Percentiles rank a stretch among this genome's conserved stretches.
Evolutionary conservation across 2,797 vertebrate species (phyloP).

Genomic region (Trichosurus vulpecula): DNA sequence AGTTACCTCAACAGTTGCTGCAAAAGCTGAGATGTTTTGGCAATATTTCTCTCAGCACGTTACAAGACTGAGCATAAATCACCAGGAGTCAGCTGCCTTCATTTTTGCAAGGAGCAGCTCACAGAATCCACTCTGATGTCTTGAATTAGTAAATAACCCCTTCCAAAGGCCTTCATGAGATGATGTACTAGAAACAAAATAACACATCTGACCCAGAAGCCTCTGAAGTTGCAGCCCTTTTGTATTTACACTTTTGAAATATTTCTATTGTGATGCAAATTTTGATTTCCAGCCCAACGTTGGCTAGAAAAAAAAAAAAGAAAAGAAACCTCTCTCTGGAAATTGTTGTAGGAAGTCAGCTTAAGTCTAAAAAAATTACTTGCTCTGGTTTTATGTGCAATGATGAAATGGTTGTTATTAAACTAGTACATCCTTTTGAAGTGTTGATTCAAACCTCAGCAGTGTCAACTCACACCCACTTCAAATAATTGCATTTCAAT

Average conservation of each 20-base stretch:
- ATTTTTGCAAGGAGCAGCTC: slow-evolving; percentile 46
- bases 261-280: slow-evolving; percentile 88
- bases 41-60: rapidly evolving
- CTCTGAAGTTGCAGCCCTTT: slow-evolving; percentile 83
- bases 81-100: neutral
- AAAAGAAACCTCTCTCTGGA: slow-evolving; percentile 68
- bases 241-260: slow-evolving; percentile 86
- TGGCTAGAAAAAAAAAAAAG: slow-evolving; percentile 32
- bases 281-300: slow-evolving; percentile 80
- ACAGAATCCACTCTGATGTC: slow-evolving; percentile 48
- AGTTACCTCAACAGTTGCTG: slow-evolving; percentile 2
- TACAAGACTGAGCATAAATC: slow-evolving; percentile 10
- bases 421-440: slow-evolving; percentile 47
- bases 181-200: slow-evolving; percentile 65
- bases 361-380: slow-evolving; percentile 66
- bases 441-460: slow-evolving; percentile 21
- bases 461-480: slow-evolving; percentile 38
- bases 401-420: slow-evolving; percentile 29
- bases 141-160: slow-evolving; percentile 58
- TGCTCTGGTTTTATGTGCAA: slow-evolving; percentile 63
- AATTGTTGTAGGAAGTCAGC: slow-evolving; percentile 76
- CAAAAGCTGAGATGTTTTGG: neutral
- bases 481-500: slow-evolving; percentile 42
- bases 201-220: slow-evolving; percentile 73
- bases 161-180: slow-evolving; percentile 61